A percentile compares a stretch with the other conserved stretches of the same genome.
phyloP scores from a whole-genome alignment of 2,888 invertebrate species.

The Steinernema carpocapsae region DNA sequence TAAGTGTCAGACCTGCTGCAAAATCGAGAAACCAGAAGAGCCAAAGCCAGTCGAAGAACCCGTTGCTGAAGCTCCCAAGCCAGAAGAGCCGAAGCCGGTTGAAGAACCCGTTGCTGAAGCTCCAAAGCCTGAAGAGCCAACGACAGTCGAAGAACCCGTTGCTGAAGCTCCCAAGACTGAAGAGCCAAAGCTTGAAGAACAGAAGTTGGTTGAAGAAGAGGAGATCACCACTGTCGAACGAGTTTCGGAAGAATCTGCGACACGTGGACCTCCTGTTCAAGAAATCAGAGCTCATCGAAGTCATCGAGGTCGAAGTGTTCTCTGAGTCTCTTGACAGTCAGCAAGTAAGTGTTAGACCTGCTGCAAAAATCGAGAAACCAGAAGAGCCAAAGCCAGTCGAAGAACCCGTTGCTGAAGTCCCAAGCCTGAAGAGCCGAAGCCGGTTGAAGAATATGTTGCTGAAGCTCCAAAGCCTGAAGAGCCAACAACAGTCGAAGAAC shows the following conservation, averaged over 20 bases:
- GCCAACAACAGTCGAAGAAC: too few relatives aligned
- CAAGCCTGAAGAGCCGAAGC: conserved; percentile 31
- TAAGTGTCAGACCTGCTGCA: too few relatives aligned
- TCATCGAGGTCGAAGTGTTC: conserved; percentile 12
- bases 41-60: background rate
- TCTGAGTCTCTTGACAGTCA: background rate
- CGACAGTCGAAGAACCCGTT: conserved; percentile 22
- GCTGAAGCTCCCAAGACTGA: conserved; percentile 25
- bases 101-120: too few relatives aligned
- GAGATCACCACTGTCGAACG: background rate
- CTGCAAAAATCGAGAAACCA: background rate
- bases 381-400: conserved; percentile 36
- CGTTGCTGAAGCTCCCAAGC: conserved; percentile 7
- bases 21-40: background rate
- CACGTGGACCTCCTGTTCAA: background rate
- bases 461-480: conserved; percentile 8
- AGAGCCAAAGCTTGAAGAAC: too few relatives aligned
- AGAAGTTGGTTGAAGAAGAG: conserved; percentile 16
- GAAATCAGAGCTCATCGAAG: background rate
- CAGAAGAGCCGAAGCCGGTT: conserved; percentile 9
- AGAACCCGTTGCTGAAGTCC: conserved; percentile 15
- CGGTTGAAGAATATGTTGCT: background rate
- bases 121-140: background rate
- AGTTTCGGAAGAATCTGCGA: background rate
- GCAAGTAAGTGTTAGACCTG: background rate